Conservation (phyloP, 2,797 vertebrate species). For the Eulemur mongoz region DNA sequence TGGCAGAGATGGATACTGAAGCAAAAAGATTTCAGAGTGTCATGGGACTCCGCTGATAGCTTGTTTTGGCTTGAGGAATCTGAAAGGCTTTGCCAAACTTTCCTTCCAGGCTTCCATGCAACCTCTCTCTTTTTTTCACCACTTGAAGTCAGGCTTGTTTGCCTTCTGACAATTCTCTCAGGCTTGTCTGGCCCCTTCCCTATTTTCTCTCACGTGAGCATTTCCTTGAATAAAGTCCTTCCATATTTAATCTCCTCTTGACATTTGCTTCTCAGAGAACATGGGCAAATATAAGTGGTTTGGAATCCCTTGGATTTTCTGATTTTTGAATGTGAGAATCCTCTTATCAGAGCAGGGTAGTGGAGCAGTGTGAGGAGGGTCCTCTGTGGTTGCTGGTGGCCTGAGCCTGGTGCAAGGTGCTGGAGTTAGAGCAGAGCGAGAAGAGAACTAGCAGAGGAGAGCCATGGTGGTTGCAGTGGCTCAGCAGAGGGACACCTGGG, state of each 20-base stretch:
- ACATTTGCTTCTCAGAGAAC: neutral
- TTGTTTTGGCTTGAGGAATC: neutral
- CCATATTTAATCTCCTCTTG: neutral
- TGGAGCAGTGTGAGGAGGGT: neutral
- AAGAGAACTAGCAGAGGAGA: neutral
- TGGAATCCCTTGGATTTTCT: neutral
- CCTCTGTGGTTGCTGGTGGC: neutral
- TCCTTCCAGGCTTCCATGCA: neutral
- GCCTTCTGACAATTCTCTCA: fast-evolving
- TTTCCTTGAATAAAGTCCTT: neutral
- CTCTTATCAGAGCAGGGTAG: neutral
- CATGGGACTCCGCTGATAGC: neutral
- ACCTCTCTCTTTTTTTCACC: neutral
- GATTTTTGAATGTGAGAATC: neutral
- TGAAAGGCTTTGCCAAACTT: neutral
- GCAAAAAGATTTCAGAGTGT: neutral
- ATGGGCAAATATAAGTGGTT: neutral
- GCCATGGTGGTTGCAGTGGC: neutral
- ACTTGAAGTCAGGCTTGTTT: neutral
- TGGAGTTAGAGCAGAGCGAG: neutral
- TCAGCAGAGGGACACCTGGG: neutral
- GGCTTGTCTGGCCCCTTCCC: neutral
- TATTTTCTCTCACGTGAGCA: neutral
- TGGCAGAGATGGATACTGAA: neutral
- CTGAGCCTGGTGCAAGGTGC: neutral